Conservation (phyloP, 2,113 vertebrate genomes). For the Gobius niger region DNA sequence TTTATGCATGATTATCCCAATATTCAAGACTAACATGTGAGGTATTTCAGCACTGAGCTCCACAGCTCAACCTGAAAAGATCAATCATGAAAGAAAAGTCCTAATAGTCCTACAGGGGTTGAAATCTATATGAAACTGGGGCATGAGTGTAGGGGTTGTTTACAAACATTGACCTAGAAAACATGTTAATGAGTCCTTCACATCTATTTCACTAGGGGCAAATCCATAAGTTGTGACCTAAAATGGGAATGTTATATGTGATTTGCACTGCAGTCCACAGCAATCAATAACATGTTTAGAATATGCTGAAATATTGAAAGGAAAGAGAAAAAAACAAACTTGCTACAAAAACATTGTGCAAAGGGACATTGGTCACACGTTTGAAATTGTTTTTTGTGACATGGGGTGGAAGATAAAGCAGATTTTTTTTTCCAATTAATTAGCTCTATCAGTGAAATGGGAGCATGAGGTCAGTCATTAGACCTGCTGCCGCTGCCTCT, state of each 20-base stretch:
- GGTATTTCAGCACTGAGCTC: too few relatives aligned
- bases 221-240: slow-evolving; percentile 3
- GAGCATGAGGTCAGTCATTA: slow-evolving; percentile 60
- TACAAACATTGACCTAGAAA: slow-evolving; percentile 2
- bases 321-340: neutral
- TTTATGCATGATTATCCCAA: too few relatives aligned
- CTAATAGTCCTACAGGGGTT: neutral
- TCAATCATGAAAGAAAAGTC: neutral
- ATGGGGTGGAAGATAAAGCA: neutral
- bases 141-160: neutral
- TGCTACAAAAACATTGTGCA: neutral
- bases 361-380: too few relatives aligned
- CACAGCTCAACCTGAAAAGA: too few relatives aligned
- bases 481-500: slow-evolving; percentile 36
- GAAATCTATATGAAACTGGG: slow-evolving; percentile 5
- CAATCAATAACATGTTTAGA: neutral
- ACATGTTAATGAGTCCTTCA: neutral
- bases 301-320: neutral
- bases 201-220: neutral
- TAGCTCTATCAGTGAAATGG: slow-evolving; percentile 56
- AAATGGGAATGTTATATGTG: neutral
- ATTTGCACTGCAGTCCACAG: neutral
- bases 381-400: too few relatives aligned
- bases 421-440: slow-evolving; percentile 33
- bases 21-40: too few relatives aligned